These are phyloP conservation scores for Paraescarpia echinospica DNA, from an alignment of 1,140 invertebrate genomes.

Conservation along the genomic window DNA sequence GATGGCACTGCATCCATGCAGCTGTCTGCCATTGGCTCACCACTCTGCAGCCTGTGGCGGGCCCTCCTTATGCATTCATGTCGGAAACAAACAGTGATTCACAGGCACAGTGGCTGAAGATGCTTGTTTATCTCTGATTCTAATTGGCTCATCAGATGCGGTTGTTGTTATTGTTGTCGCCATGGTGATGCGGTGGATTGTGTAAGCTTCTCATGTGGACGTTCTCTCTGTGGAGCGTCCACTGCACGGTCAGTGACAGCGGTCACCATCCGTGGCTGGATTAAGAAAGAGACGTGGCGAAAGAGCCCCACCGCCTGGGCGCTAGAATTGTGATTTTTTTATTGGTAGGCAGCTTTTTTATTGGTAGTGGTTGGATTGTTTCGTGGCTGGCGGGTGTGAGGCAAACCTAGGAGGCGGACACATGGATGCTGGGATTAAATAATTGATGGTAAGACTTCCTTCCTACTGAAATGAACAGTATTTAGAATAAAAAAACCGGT, in stretches of 20 bases:
- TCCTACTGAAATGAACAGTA: not conserved
- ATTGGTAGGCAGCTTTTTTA: not conserved
- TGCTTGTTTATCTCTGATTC: not conserved
- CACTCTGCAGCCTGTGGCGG: not conserved
- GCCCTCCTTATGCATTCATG: not conserved
- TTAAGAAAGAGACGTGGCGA: not conserved
- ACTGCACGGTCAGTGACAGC: not conserved
- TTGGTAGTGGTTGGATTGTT: not conserved
- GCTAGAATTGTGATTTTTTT: not conserved
- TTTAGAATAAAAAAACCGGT: not conserved
- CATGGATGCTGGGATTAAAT: not conserved
- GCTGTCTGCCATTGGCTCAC: not conserved
- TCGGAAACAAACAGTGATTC: conserved; percentile 3
- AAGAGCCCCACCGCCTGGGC: not conserved
- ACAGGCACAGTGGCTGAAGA: not conserved
- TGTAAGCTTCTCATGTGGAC: not conserved
- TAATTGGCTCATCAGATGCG: not conserved
- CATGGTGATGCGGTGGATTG: not conserved
- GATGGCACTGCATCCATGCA: not conserved
- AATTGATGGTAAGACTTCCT: conserved; percentile 5
- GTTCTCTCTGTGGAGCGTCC: not conserved
- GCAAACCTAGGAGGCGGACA: not conserved
- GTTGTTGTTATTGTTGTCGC: not conserved
- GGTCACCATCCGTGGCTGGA: not conserved
- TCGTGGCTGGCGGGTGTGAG: not conserved